Percentiles rank a stretch among this genome's conserved stretches.
Evolutionary conservation across 2,888 invertebrate genomes (phyloP).

Genomic region (Bimastos eiseni): DNA sequence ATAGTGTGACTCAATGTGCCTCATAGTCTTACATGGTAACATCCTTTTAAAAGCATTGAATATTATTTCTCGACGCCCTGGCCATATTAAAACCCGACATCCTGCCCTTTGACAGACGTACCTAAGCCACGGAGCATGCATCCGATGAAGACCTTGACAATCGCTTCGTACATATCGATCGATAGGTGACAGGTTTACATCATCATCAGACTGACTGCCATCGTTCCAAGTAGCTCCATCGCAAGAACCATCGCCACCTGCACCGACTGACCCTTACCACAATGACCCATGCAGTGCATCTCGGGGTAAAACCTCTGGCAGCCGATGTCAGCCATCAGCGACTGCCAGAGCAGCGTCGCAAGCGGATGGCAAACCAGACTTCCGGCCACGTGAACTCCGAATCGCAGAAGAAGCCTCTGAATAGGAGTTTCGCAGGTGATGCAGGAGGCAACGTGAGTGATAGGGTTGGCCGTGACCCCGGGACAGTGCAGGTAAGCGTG

Average conservation of each 20-base stretch:
- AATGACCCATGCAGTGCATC: constrained; percentile 13
- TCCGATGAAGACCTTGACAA: constrained; percentile 3
- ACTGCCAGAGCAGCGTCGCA: background rate
- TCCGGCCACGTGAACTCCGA: background rate
- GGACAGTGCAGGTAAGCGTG: background rate
- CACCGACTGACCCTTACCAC: background rate
- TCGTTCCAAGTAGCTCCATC: background rate
- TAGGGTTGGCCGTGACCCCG: constrained; percentile 8
- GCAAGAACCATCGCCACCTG: background rate
- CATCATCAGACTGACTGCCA: background rate
- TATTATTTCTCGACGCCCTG: background rate
- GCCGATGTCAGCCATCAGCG: background rate
- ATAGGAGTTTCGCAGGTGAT: background rate
- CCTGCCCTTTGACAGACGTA: background rate
- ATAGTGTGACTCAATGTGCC: no score
- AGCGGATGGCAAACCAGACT: background rate
- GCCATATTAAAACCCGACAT: no score
- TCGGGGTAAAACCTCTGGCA: background rate
- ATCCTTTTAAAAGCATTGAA: no score
- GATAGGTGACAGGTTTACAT: background rate
- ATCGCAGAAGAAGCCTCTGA: background rate
- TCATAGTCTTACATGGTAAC: no score
- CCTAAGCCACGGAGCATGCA: background rate
- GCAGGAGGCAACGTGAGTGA: background rate
- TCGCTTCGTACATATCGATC: background rate